Conservation (phyloP, 2,797 vertebrate species). For the Phalloptychus januarius region DNA sequence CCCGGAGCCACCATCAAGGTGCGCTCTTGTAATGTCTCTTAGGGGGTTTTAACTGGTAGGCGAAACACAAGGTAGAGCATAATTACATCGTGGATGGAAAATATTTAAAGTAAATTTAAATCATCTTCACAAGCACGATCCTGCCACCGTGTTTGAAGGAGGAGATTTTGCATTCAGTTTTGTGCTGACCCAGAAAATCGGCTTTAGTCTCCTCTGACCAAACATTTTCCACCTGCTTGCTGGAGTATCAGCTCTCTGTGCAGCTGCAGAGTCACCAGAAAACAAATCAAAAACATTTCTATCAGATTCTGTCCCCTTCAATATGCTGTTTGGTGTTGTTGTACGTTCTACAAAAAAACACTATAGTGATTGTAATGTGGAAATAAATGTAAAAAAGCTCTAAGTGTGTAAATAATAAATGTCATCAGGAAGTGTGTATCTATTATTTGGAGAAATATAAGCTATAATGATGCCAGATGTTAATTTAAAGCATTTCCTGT, state of each 20-base stretch:
- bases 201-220: neutral
- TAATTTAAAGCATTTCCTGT: constrained; percentile 8
- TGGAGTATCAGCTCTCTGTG: no score
- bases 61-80: neutral
- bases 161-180: neutral
- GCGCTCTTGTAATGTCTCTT: constrained; percentile 10
- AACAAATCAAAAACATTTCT: neutral
- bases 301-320: neutral
- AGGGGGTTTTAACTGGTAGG: neutral
- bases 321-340: neutral
- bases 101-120: neutral
- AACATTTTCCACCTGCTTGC: neutral
- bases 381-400: neutral
- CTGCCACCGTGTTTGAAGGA: neutral
- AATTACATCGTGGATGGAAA: neutral
- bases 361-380: neutral
- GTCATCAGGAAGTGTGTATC: neutral
- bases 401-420: neutral
- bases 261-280: neutral
- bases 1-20: constrained; percentile 98
- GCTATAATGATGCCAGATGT: neutral
- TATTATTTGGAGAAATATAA: neutral
- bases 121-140: neutral
- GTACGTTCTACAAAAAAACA: neutral
- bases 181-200: neutral